Percentiles rank a stretch among this genome's conserved stretches.
Conservation (phyloP, 1,140 invertebrate species). For the Triops longicaudatus region DNA sequence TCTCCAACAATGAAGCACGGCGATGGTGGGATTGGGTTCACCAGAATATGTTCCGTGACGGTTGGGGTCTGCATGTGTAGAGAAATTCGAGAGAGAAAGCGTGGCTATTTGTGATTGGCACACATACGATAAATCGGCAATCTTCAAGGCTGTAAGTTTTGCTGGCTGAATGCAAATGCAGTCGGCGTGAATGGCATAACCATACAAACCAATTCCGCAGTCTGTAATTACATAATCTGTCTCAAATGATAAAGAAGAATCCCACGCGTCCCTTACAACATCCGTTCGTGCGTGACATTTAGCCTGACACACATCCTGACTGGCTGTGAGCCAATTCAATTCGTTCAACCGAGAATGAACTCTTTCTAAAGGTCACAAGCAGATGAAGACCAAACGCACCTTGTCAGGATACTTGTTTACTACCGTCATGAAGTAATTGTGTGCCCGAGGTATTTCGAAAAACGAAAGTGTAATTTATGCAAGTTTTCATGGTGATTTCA, state of each 20-base stretch:
- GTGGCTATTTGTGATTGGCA: not conserved
- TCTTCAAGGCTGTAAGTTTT: not conserved
- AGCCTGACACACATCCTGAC: constrained; percentile 6
- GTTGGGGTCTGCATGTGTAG: not conserved
- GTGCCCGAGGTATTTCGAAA: no score
- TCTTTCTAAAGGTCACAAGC: not conserved
- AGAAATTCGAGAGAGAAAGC: constrained; percentile 6
- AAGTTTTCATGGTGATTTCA: no score
- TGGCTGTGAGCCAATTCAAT: not conserved
- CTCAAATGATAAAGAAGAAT: not conserved
- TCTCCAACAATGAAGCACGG: not conserved
- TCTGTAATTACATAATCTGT: not conserved
- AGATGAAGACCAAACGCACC: no score
- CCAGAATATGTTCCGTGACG: not conserved
- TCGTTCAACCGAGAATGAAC: not conserved
- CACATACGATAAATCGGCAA: not conserved
- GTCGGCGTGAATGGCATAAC: no score
- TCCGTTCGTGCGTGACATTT: not conserved
- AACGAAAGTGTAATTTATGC: no score
- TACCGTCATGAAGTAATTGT: no score
- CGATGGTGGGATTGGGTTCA: not conserved
- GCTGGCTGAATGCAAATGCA: no score
- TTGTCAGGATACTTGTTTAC: no score
- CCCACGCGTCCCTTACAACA: not conserved
- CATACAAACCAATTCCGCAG: no score